A percentile compares a stretch with the other conserved stretches of the same genome.
phyloP scores from a whole-genome alignment of 2,113 vertebrate genomes.

The Cryptomyrus ogoouensis region DNA sequence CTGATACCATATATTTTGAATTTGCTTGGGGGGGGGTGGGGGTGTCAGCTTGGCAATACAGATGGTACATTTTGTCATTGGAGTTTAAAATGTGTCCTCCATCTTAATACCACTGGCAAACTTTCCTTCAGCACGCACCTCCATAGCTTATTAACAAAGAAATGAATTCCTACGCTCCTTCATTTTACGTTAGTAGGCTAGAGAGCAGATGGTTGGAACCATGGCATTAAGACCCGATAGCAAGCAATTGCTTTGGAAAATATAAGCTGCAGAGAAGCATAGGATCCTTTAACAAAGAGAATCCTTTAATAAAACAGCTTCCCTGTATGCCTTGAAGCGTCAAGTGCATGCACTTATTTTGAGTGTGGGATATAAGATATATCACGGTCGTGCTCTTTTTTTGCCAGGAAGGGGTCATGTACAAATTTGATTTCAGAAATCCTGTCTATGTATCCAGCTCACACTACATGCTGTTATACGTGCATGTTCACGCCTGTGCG shows the following conservation, averaged over 20 bases:
- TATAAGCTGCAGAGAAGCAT: neutral
- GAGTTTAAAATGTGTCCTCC: neutral
- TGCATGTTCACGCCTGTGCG: neutral
- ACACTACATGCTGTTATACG: neutral
- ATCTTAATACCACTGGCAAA: conserved; percentile 10
- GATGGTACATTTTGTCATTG: neutral
- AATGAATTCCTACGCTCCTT: conserved; percentile 10
- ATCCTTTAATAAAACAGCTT: neutral
- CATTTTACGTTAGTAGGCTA: conserved; percentile 24
- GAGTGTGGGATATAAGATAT: neutral
- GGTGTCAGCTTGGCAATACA: conserved; percentile 11
- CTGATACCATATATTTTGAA: conserved; percentile 10
- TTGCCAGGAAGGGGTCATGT: neutral
- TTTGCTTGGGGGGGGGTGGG: neutral
- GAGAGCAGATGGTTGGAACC: conserved; percentile 14
- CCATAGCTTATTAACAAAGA: conserved; percentile 26
- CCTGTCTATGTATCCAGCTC: neutral
- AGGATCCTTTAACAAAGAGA: conserved; percentile 6
- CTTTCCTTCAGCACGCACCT: conserved; percentile 18
- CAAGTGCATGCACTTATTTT: neutral
- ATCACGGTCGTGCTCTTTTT: neutral
- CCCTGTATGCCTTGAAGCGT: neutral
- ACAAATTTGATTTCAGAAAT: neutral
- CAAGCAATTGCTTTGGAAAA: conserved; percentile 9
- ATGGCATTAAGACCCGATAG: neutral